Conservation (phyloP, 2,797 vertebrate genomes). For the Sebastes cheni region DNA sequence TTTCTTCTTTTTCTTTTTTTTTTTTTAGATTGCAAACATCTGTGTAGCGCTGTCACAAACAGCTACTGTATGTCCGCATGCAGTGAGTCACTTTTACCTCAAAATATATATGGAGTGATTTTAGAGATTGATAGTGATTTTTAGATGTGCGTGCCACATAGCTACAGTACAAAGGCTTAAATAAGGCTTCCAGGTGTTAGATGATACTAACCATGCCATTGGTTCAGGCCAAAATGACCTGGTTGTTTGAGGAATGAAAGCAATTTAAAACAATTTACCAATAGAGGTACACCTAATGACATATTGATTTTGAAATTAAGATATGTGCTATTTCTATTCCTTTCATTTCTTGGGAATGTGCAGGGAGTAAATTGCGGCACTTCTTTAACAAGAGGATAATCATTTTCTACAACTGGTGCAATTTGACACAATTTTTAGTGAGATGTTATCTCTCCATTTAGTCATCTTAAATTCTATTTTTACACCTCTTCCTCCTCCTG, state of each 20-base stretch:
- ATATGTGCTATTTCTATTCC: neutral
- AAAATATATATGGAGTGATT: neutral
- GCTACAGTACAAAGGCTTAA: neutral
- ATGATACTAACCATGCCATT: neutral
- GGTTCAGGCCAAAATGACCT: neutral
- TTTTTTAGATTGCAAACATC: neutral
- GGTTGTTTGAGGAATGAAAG: constrained; percentile 1
- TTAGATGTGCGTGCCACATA: neutral
- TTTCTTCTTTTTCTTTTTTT: neutral
- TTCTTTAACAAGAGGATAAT: constrained; percentile 18
- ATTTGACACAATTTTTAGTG: constrained; percentile 27
- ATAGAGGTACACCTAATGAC: constrained; percentile 16
- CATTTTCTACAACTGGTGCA: constrained; percentile 22
- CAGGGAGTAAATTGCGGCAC: constrained; percentile 16
- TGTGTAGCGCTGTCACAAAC: neutral
- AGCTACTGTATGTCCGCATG: neutral
- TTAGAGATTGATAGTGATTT: neutral
- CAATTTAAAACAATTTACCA: constrained; percentile 21
- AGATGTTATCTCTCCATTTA: constrained; percentile 38
- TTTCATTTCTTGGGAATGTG: constrained; percentile 2
- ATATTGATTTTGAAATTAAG: constrained; percentile 43
- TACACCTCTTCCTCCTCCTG: constrained; percentile 16
- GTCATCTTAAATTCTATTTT: constrained; percentile 54
- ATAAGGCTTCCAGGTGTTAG: neutral
- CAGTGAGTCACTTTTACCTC: neutral